A percentile compares a stretch with the other conserved stretches of the same genome.
Evolutionary conservation across 2,797 vertebrate genomes (phyloP).

Genomic region (Morelia viridis): DNA sequence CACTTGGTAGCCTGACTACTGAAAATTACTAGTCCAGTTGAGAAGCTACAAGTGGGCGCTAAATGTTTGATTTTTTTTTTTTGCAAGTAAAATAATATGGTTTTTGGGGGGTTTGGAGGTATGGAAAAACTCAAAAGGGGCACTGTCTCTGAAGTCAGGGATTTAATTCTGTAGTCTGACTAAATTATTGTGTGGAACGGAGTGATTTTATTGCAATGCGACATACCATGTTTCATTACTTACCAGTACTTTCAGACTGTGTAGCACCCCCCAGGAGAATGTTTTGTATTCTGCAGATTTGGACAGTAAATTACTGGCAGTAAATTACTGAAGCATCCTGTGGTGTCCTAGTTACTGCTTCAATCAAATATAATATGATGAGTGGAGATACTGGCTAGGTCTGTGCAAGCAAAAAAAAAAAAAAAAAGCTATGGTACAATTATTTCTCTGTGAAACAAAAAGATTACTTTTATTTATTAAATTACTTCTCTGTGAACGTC

Average conservation of each 20-base stretch:
- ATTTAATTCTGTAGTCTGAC: background rate
- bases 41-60: background rate
- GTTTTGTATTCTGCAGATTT: background rate
- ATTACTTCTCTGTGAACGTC: slow-evolving; percentile 26
- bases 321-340: slow-evolving; percentile 10
- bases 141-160: background rate
- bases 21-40: too few species aligned
- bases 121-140: background rate
- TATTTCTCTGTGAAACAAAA: slow-evolving; percentile 41
- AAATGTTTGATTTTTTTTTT: slow-evolving; percentile 1
- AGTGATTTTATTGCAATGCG: background rate
- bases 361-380: background rate
- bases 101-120: background rate
- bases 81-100: background rate
- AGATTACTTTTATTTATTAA: background rate
- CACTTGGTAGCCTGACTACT: background rate
- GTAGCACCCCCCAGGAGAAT: background rate
- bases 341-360: background rate
- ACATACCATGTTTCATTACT: background rate
- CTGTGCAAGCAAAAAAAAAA: slow-evolving; percentile 19
- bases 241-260: background rate
- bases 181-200: background rate
- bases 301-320: background rate
- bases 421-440: background rate
- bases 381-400: slow-evolving; percentile 19